These are phyloP conservation scores for Mylabris phalerata DNA, from an alignment of 1,140 invertebrate species.

Conservation along the genomic window DNA sequence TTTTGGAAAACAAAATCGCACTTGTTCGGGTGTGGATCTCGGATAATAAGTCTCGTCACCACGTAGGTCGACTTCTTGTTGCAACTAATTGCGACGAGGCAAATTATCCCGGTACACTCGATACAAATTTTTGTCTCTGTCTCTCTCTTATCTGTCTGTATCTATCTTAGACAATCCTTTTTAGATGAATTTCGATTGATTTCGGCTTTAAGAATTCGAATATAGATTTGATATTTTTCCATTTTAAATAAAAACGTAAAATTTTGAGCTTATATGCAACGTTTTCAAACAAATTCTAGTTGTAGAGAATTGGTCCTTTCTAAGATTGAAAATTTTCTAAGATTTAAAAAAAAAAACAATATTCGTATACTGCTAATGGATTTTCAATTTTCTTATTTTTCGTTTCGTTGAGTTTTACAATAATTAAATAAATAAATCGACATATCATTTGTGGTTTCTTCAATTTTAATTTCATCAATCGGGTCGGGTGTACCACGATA, in stretches of 20 bases:
- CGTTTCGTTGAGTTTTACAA: background rate
- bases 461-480: too few relatives aligned
- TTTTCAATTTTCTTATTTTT: constrained; percentile 14
- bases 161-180: constrained; percentile 13
- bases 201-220: constrained; percentile 19
- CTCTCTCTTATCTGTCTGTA: constrained; percentile 20
- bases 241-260: constrained; percentile 2
- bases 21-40: too few relatives aligned
- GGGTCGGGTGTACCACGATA: too few relatives aligned
- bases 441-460: constrained; percentile 4
- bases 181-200: constrained; percentile 17
- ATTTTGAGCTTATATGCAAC: background rate
- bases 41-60: too few relatives aligned
- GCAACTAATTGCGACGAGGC: too few relatives aligned
- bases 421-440: background rate
- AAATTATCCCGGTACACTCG: too few relatives aligned
- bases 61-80: too few relatives aligned
- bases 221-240: constrained; percentile 8
- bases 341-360: constrained; percentile 4
- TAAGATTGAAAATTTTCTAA: constrained; percentile 7
- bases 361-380: constrained; percentile 21
- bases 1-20: too few relatives aligned
- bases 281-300: constrained; percentile 1
- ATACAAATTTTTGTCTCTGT: constrained; percentile 12
- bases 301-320: constrained; percentile 7